Evolutionary conservation across 2,888 invertebrate genomes (phyloP).

Genomic region (Idaea aversata): DNA sequence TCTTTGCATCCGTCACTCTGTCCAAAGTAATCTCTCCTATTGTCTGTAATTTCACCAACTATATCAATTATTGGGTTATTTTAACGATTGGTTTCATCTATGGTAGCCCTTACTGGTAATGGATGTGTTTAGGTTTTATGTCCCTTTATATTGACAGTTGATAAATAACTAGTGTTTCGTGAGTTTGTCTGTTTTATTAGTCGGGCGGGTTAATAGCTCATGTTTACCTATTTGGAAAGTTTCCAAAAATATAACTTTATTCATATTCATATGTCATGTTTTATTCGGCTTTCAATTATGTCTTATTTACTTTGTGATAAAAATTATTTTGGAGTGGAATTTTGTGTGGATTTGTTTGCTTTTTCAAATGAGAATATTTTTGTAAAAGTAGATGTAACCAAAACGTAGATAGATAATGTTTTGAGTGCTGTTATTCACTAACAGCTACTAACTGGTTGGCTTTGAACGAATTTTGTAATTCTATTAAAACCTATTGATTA

Average conservation of each 20-base stretch:
- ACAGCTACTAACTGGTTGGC: constrained; percentile 76
- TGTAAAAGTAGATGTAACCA: constrained; percentile 17
- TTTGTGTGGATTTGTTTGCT: constrained; percentile 34
- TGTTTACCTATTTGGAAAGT: constrained; percentile 33
- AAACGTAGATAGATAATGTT: constrained; percentile 39
- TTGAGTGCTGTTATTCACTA: constrained; percentile 77
- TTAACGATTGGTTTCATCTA: no score
- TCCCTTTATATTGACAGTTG: background rate
- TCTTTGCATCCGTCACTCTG: no score
- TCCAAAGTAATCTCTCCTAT: no score
- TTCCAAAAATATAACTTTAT: constrained; percentile 33
- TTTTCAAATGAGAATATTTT: constrained; percentile 14
- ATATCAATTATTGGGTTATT: no score
- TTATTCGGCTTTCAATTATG: constrained; percentile 34
- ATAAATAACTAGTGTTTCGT: constrained; percentile 6
- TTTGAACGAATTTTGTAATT: constrained; percentile 60
- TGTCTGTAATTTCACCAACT: no score
- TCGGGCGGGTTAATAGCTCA: constrained; percentile 24
- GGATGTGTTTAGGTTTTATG: background rate
- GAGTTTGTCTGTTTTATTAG: constrained; percentile 12
- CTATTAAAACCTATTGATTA: background rate
- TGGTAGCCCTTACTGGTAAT: background rate
- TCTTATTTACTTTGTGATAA: constrained; percentile 33
- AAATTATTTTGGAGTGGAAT: constrained; percentile 9
- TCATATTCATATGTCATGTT: constrained; percentile 16